Percentiles rank a stretch among this genome's conserved stretches.
These are phyloP conservation scores for Aplocera efformata DNA, from an alignment of 2,888 invertebrate species.

Conservation along the genomic window DNA sequence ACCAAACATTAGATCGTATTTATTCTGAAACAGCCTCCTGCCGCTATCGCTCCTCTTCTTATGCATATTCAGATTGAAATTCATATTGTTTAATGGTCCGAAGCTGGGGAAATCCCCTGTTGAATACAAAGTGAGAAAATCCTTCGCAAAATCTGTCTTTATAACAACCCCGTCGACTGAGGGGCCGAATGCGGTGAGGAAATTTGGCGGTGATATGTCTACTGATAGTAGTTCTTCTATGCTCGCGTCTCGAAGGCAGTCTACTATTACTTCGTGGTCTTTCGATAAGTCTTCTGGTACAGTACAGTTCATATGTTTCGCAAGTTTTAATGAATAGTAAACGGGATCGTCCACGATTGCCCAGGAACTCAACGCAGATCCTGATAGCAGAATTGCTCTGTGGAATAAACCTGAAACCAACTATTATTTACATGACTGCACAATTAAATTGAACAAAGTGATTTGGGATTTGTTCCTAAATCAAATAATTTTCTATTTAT, in stretches of 20 bases:
- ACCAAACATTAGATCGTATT: constrained; percentile 93
- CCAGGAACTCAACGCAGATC: constrained; percentile 94
- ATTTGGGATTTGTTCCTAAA: too few species aligned
- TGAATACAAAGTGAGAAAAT: constrained; percentile 85
- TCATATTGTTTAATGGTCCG: constrained; percentile 80
- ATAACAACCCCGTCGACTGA: constrained; percentile 97
- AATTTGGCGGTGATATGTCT: constrained; percentile 89
- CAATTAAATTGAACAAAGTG: too few species aligned
- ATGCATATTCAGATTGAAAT: constrained; percentile 75
- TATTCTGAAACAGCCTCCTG: constrained; percentile 80
- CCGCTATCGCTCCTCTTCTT: constrained; percentile 83
- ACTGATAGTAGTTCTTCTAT: constrained; percentile 87
- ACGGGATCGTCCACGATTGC: constrained; percentile 93
- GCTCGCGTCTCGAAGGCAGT: constrained; percentile 88
- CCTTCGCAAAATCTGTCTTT: constrained; percentile 91
- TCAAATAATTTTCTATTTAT: too few species aligned
- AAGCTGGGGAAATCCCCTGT: constrained; percentile 83
- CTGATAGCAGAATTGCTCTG: constrained; percentile 91
- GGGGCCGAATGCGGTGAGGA: constrained; percentile 93
- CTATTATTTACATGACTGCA: constrained; percentile 4
- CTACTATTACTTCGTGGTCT: constrained; percentile 91
- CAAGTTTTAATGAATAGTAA: constrained; percentile 89
- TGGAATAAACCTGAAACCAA: constrained; percentile 87
- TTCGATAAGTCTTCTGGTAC: constrained; percentile 90
- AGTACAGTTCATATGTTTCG: constrained; percentile 89